Evolutionary conservation across 2,113 vertebrate species (phyloP).

Genomic region (Trematocara unimaculatum): DNA sequence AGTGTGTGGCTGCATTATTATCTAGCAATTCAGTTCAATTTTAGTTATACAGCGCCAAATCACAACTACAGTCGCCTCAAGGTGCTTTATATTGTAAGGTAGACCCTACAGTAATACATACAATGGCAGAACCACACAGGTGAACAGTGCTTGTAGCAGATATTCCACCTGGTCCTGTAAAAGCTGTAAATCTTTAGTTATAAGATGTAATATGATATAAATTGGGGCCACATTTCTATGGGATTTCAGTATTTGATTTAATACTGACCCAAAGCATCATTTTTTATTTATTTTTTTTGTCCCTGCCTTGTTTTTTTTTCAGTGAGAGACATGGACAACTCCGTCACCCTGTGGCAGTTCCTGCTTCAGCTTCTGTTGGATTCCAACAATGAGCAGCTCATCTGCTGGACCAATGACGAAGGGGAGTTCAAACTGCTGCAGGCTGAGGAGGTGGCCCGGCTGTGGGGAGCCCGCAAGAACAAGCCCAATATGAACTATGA

Average conservation of each 20-base stretch:
- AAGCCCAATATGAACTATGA: slow-evolving; percentile 99
- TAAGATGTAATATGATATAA: neutral
- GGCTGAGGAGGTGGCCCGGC: slow-evolving; percentile 94
- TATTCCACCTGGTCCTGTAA: neutral
- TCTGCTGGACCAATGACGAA: slow-evolving; percentile 93
- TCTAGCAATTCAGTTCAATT: neutral
- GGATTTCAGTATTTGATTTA: neutral
- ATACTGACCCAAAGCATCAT: neutral
- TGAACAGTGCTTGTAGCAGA: neutral
- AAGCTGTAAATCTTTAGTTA: neutral
- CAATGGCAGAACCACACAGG: neutral
- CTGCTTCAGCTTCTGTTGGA: slow-evolving; percentile 94
- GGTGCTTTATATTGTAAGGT: neutral
- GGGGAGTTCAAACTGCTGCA: slow-evolving; percentile 97
- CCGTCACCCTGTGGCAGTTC: slow-evolving; percentile 98
- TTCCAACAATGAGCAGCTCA: slow-evolving; percentile 86
- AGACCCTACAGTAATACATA: neutral
- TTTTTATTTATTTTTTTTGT: neutral
- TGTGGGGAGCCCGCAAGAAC: slow-evolving; percentile 97
- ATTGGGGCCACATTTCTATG: neutral
- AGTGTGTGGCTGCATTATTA: neutral
- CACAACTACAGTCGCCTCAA: neutral
- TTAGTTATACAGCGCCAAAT: neutral
- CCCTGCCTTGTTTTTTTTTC: neutral
- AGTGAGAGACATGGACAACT: slow-evolving; percentile 91